Conservation (phyloP, 2,888 invertebrate species). For the Criorhina ranunculi region DNA sequence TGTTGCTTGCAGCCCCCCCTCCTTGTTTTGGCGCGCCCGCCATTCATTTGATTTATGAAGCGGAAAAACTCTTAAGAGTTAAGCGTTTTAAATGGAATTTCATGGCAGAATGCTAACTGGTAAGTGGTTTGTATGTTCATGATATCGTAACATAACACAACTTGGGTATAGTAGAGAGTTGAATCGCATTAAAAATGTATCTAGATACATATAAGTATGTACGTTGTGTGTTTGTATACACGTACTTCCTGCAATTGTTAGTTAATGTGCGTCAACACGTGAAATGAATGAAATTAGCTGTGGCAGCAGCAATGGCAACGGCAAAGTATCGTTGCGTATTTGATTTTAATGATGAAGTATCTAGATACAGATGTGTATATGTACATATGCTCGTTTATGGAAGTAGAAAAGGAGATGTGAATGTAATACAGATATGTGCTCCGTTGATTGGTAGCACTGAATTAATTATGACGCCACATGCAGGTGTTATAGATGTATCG, state of each 20-base stretch:
- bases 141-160: neutral
- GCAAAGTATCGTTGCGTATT: constrained; percentile 12
- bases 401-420: constrained; percentile 15
- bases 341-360: constrained; percentile 22
- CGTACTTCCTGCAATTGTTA: constrained; percentile 50
- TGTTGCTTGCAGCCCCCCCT: too few species aligned
- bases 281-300: constrained; percentile 65
- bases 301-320: too few species aligned
- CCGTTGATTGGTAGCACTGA: constrained; percentile 52
- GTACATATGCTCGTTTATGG: too few species aligned
- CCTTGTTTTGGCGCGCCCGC: constrained; percentile 24
- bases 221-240: neutral
- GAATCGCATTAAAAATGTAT: constrained; percentile 28
- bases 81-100: constrained; percentile 66
- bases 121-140: constrained; percentile 24
- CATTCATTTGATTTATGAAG: constrained; percentile 73
- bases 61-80: constrained; percentile 65
- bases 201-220: neutral
- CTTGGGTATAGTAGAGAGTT: neutral
- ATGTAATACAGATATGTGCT: constrained; percentile 23
- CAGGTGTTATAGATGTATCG: constrained; percentile 47
- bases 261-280: constrained; percentile 60
- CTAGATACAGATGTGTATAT: neutral
- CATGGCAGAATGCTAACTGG: constrained; percentile 60
- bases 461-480: constrained; percentile 70